A percentile compares a stretch with the other conserved stretches of the same genome.
Evolutionary conservation across 1,140 invertebrate genomes (phyloP).

Genomic region (Drosophila nikananu): DNA sequence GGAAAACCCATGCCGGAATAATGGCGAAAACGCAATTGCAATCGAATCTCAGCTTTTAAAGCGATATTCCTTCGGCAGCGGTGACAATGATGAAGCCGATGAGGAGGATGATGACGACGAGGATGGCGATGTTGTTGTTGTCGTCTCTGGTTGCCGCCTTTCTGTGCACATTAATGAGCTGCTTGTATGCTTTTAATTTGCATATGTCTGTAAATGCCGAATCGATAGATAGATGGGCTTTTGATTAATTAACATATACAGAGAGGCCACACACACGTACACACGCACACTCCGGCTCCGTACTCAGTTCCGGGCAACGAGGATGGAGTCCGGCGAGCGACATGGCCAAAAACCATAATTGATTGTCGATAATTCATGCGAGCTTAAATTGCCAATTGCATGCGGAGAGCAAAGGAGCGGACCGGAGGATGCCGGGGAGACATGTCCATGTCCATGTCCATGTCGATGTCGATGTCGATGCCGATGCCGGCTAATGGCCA

Average conservation of each 20-base stretch:
- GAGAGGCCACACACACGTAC: constrained; percentile 16
- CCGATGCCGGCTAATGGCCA: constrained; percentile 36
- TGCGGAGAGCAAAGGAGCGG: constrained; percentile 26
- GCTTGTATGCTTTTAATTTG: constrained; percentile 82
- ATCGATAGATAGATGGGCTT: constrained; percentile 80
- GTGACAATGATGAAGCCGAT: neutral
- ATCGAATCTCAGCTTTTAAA: constrained; percentile 18
- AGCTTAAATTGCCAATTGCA: constrained; percentile 82
- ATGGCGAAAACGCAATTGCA: constrained; percentile 12
- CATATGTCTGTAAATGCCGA: constrained; percentile 82
- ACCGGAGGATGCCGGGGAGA: constrained; percentile 18
- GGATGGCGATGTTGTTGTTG: constrained; percentile 4
- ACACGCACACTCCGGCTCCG: constrained; percentile 17
- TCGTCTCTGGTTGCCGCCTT: constrained; percentile 37
- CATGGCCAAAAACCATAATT: constrained; percentile 82
- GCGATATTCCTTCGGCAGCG: constrained; percentile 4
- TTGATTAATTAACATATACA: constrained; percentile 80
- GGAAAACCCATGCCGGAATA: constrained; percentile 15
- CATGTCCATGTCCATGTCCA: constrained; percentile 15
- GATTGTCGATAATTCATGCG: constrained; percentile 83
- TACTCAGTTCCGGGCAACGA: constrained; percentile 10
- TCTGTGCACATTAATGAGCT: constrained; percentile 76
- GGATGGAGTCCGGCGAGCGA: constrained; percentile 40
- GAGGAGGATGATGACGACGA: neutral
- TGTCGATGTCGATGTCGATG: constrained; percentile 6